phyloP scores from a whole-genome alignment of 2,888 invertebrate genomes.

The Crossocerus cetratus region DNA sequence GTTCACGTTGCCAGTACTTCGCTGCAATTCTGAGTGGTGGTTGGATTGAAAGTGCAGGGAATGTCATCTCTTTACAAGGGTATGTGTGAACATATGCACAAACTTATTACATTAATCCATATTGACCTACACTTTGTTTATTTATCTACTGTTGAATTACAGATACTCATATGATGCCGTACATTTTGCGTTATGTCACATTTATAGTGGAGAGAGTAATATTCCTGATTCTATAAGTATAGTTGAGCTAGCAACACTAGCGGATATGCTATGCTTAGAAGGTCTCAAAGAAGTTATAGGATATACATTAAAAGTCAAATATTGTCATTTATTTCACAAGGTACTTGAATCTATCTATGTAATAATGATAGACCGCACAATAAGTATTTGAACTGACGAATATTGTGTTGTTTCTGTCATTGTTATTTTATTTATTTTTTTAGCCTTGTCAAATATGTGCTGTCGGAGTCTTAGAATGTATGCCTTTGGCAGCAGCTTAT shows the following conservation, averaged over 20 bases:
- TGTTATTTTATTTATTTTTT: conserved; percentile 56
- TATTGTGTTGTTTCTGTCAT: too few relatives aligned
- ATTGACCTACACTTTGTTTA: too few relatives aligned
- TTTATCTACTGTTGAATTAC: conserved; percentile 51
- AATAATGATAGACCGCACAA: too few relatives aligned
- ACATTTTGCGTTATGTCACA: conserved; percentile 94
- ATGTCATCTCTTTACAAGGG: conserved; percentile 91
- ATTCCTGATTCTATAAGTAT: conserved; percentile 92
- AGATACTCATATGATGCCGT: conserved; percentile 91
- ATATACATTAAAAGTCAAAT: conserved; percentile 90
- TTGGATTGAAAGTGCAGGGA: conserved; percentile 88
- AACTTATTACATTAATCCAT: conserved; percentile 5
- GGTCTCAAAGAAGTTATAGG: conserved; percentile 95
- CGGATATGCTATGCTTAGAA: conserved; percentile 93
- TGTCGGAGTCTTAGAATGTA: conserved; percentile 90
- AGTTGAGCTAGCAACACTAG: conserved; percentile 90
- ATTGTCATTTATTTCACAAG: conserved; percentile 96
- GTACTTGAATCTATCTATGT: conserved; percentile 76
- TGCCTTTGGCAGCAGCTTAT: conserved; percentile 90
- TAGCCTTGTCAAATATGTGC: conserved; percentile 94
- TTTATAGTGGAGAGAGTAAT: conserved; percentile 94
- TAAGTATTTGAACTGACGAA: too few relatives aligned
- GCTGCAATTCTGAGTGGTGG: conserved; percentile 93
- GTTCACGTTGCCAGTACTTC: conserved; percentile 95
- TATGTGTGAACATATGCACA: conserved; percentile 68